A percentile compares a stretch with the other conserved stretches of the same genome.
Evolutionary conservation across 2,888 invertebrate genomes (phyloP).

Genomic region (Spatulosminthurus flaviceps): DNA sequence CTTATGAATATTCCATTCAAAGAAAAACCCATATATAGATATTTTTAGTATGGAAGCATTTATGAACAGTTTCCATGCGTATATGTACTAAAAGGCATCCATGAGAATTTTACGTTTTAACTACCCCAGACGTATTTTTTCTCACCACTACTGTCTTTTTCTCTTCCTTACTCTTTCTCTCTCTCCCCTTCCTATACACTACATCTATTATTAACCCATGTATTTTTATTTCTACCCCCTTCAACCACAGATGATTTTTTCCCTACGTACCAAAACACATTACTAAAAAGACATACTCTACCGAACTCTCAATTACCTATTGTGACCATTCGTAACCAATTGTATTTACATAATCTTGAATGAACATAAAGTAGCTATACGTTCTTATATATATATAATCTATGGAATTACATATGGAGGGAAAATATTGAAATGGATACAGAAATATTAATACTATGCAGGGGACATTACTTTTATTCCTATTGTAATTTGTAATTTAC

Average conservation of each 20-base stretch:
- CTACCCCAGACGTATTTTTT: not conserved
- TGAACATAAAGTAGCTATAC: no score
- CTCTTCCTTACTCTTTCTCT: not conserved
- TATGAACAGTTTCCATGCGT: no score
- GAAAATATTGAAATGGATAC: slow-evolving; percentile 15
- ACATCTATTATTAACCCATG: not conserved
- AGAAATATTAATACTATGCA: slow-evolving; percentile 18
- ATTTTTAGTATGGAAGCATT: no score
- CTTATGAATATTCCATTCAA: no score
- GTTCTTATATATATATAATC: no score
- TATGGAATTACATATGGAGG: not conserved
- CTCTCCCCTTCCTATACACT: not conserved
- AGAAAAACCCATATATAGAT: no score
- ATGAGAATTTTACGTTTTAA: no score
- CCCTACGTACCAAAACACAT: not conserved
- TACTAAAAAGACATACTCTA: not conserved
- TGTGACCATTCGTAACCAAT: not conserved
- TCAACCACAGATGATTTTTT: not conserved
- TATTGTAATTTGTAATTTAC: slow-evolving; percentile 18
- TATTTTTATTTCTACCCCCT: not conserved
- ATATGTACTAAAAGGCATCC: no score
- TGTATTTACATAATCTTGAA: no score
- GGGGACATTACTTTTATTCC: not conserved
- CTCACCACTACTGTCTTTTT: not conserved
- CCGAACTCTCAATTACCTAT: not conserved